phyloP scores from a whole-genome alignment of 1,140 invertebrate species.

The Euura lappo region DNA sequence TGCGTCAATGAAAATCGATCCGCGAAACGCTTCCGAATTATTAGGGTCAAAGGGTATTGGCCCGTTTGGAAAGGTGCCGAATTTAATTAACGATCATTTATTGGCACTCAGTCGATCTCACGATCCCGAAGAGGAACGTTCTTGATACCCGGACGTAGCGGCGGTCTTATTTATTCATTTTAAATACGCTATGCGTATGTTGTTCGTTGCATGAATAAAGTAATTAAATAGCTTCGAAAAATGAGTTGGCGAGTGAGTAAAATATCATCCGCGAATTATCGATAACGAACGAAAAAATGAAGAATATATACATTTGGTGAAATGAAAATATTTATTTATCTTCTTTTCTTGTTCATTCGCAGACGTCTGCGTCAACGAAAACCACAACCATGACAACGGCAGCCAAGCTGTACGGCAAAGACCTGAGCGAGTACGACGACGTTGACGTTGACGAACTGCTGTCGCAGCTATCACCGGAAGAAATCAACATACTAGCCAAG shows the following conservation, averaged over 20 bases:
- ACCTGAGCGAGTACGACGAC: constrained; percentile 92
- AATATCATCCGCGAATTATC: too few species aligned
- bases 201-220: too few species aligned
- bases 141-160: too few species aligned
- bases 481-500: constrained; percentile 96
- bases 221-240: too few species aligned
- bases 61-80: constrained; percentile 49
- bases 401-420: constrained; percentile 90
- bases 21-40: constrained; percentile 30
- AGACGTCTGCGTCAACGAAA: constrained; percentile 86
- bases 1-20: constrained; percentile 55
- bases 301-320: too few species aligned
- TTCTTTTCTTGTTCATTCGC: constrained; percentile 47
- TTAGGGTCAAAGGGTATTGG: constrained; percentile 52
- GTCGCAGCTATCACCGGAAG: constrained; percentile 90
- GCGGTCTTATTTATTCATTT: too few species aligned
- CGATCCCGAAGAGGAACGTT: background rate
- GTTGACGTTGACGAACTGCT: constrained; percentile 97
- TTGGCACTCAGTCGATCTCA: constrained; percentile 34
- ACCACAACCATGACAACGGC: constrained; percentile 87
- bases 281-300: too few species aligned
- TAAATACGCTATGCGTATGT: too few species aligned
- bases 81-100: constrained; percentile 39
- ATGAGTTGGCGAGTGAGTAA: too few species aligned
- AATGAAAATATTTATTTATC: too few species aligned